Percentiles rank a stretch among this genome's conserved stretches.
These are phyloP conservation scores for Astropecten irregularis DNA, from an alignment of 53 echinoderm and acorn worm genomes.

Conservation along the genomic window DNA sequence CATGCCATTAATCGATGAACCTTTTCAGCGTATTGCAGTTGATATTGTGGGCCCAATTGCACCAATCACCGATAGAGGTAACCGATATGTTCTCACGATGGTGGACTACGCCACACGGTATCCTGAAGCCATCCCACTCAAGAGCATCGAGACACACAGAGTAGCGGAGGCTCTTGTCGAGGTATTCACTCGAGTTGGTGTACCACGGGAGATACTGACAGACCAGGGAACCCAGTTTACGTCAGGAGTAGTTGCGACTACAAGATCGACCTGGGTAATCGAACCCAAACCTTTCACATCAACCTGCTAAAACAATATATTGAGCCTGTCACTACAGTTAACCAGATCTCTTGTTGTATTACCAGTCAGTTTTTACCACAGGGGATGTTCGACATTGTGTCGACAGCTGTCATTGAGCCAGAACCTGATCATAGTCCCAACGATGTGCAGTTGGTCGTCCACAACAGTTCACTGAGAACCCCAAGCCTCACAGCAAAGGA, in stretches of 20 bases:
- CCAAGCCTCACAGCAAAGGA: slow-evolving; percentile 38
- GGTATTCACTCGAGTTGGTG: slow-evolving; percentile 51
- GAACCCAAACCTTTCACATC: slow-evolving; percentile 23
- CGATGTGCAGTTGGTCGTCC: neutral
- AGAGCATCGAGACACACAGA: slow-evolving; percentile 31
- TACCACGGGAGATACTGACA: slow-evolving; percentile 57
- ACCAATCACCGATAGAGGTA: slow-evolving; percentile 38
- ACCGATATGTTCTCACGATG: slow-evolving; percentile 47
- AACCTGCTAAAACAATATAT: slow-evolving; percentile 40
- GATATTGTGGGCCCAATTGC: slow-evolving; percentile 55
- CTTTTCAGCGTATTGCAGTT: slow-evolving; percentile 46
- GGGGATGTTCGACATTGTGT: slow-evolving; percentile 10
- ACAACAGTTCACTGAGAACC: slow-evolving; percentile 10
- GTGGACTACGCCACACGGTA: slow-evolving; percentile 65
- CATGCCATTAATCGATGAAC: slow-evolving; percentile 46
- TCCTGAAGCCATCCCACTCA: slow-evolving; percentile 54
- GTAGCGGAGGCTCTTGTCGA: slow-evolving; percentile 48
- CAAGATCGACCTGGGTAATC: slow-evolving; percentile 27
- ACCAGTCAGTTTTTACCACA: neutral
- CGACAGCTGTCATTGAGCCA: slow-evolving; percentile 28
- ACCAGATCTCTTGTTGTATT: neutral
- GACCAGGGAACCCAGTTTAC: slow-evolving; percentile 62
- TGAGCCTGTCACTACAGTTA: neutral
- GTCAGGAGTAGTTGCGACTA: slow-evolving; percentile 33
- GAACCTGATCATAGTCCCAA: neutral